Conservation (phyloP, 2,797 vertebrate genomes). For the Labeo calbasu region DNA sequence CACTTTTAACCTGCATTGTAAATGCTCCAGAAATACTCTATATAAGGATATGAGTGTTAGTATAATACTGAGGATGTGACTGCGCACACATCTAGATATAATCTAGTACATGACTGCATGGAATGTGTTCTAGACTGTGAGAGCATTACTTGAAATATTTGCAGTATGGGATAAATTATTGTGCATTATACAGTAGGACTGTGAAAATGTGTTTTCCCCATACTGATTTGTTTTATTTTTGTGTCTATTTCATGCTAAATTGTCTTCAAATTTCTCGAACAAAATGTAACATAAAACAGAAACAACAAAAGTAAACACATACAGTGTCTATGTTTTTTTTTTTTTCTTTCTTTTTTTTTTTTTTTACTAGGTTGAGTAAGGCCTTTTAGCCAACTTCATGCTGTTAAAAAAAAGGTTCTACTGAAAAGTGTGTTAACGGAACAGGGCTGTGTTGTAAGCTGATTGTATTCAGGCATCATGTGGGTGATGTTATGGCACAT, state of each 20-base stretch:
- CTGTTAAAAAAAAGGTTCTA: neutral
- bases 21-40: conserved; percentile 1
- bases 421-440: neutral
- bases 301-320: neutral
- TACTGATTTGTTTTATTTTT: neutral
- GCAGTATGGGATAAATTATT: neutral
- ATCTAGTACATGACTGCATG: neutral
- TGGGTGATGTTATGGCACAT: neutral
- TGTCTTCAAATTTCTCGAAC: neutral
- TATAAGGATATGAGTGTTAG: neutral
- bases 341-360: too few species aligned
- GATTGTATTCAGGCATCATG: neutral
- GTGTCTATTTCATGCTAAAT: neutral
- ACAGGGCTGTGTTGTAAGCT: neutral
- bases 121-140: neutral
- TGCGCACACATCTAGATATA: neutral
- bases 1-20: conserved; percentile 24
- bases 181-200: neutral
- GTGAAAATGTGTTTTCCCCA: neutral
- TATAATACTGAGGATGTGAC: neutral
- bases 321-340: neutral
- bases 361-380: too few species aligned
- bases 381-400: too few species aligned
- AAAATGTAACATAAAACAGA: neutral
- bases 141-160: neutral